Base-by-base conservation (phyloP, 1,140 invertebrate species). In the Stratiolaelaps scimitus region DNA sequence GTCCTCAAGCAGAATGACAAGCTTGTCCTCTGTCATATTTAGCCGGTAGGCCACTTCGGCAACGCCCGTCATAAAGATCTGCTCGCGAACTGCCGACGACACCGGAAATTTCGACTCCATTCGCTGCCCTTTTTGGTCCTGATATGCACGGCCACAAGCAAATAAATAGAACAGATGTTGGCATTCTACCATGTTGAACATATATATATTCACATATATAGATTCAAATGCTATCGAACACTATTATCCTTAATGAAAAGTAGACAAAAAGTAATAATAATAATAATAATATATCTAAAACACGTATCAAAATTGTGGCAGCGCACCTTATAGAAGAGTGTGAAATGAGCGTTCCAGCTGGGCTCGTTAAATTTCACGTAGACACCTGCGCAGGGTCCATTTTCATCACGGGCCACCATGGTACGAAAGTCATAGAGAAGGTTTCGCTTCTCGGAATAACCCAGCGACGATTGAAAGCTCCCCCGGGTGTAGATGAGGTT, bases 371-470 rank as follows among this genome's bases (percentile, higher is more conserved):
- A 67, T 19, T 85, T 83, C 72, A 91, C 90, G 76, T 91, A 92
- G 64, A 92, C 76, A 7, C 89, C 89, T 66, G 88, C 87, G 7
- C 82, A 80, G 2, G 90, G 78, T 65, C 88, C 88, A 70, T 88
- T 88, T 53, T 81, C 82, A 72, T 90, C 84, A 45, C 88, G 81
- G 10, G 85, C 81, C 26, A 92, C 75, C 5, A 90, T 78, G 72
- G 86, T 89, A 70, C 87, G 75, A 76, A 91, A 91, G 72, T 87
- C 85, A 74, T 92, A 92, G 20, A 88, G 85, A 68, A 92, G 76
- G 75, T 92, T 92, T 70, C 89, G 81, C 67, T 89, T 82, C 75
- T 92, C 89, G 0, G 88, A 88, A 28, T 91, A 85, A 74, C 87
- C 83, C 53, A 92, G 81, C 45, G 85, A 84, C 71, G 85, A 88